Percentiles rank a stretch among this genome's conserved stretches.
Conservation (phyloP, 2,113 vertebrate genomes). For the Solenodon paradoxus region DNA sequence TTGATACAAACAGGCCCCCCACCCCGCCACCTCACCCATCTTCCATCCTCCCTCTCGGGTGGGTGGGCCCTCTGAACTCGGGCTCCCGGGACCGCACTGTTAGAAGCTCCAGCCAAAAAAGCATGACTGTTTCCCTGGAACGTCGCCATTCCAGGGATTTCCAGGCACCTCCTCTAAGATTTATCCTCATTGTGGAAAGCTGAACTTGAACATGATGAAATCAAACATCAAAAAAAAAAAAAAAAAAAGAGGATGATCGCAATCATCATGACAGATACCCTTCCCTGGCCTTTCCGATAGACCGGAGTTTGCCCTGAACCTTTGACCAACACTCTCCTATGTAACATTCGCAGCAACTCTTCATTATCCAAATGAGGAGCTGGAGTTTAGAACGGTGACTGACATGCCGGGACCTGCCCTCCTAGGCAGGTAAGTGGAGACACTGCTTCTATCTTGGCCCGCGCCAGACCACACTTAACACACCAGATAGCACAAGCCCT, state of each 20-base stretch:
- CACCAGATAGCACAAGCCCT: background rate
- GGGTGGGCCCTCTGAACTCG: rapidly evolving
- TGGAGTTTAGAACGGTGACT: background rate
- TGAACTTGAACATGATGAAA: background rate
- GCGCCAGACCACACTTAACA: rapidly evolving
- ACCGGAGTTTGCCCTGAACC: background rate
- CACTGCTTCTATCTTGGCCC: background rate
- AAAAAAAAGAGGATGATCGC: no score
- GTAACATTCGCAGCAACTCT: background rate
- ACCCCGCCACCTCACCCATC: rapidly evolving
- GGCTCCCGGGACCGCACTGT: background rate
- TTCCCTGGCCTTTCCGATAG: background rate
- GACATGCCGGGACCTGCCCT: rapidly evolving
- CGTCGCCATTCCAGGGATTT: background rate
- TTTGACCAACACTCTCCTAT: background rate
- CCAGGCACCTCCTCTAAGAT: background rate
- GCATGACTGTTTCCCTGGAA: background rate
- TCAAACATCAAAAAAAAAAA: background rate
- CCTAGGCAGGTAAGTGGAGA: background rate
- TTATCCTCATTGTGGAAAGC: background rate
- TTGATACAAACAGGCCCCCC: background rate
- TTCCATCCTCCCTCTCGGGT: background rate
- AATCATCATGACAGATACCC: rapidly evolving
- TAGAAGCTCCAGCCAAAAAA: background rate
- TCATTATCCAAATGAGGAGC: background rate